Evolutionary conservation across 2,888 invertebrate species (phyloP).

Genomic region (Melanotus villosus): DNA sequence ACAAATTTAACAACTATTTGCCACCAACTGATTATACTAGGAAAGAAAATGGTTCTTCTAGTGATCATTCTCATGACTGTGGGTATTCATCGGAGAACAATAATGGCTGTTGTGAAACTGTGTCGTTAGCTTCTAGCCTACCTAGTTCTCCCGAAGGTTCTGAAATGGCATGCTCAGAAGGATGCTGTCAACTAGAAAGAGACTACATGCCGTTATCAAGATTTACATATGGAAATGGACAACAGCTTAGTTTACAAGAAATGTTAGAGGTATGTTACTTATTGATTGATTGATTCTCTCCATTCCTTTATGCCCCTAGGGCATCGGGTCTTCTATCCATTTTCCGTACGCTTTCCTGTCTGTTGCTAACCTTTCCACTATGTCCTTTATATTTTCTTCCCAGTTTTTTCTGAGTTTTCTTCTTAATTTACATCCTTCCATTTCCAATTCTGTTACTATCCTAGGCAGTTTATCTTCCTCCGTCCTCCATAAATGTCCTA

Average conservation of each 20-base stretch:
- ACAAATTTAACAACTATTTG: conserved; percentile 59
- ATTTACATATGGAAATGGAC: conserved; percentile 70
- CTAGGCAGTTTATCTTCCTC: too few species aligned
- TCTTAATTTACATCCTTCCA: too few species aligned
- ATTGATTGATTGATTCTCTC: not conserved
- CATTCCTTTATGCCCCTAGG: too few species aligned
- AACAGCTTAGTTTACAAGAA: conserved; percentile 79
- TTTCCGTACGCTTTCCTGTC: too few species aligned
- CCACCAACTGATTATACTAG: conserved; percentile 45
- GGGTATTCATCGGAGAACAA: conserved; percentile 91
- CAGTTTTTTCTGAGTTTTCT: too few species aligned
- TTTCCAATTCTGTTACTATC: too few species aligned
- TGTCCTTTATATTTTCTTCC: not conserved
- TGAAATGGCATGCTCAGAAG: conserved; percentile 91
- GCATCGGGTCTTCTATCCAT: too few species aligned
- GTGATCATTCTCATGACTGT: conserved; percentile 85
- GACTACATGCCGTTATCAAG: conserved; percentile 62
- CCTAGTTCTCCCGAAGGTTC: conserved; percentile 92
- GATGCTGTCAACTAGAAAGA: conserved; percentile 84
- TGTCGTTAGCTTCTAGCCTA: conserved; percentile 81
- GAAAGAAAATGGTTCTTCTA: conserved; percentile 73
- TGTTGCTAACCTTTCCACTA: too few species aligned
- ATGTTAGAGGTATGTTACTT: conserved; percentile 80
- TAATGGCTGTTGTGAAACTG: conserved; percentile 78
- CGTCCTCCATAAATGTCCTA: too few species aligned